These are phyloP conservation scores for Osmoderma eremita DNA, from an alignment of 2,888 invertebrate genomes.

Conservation along the genomic window DNA sequence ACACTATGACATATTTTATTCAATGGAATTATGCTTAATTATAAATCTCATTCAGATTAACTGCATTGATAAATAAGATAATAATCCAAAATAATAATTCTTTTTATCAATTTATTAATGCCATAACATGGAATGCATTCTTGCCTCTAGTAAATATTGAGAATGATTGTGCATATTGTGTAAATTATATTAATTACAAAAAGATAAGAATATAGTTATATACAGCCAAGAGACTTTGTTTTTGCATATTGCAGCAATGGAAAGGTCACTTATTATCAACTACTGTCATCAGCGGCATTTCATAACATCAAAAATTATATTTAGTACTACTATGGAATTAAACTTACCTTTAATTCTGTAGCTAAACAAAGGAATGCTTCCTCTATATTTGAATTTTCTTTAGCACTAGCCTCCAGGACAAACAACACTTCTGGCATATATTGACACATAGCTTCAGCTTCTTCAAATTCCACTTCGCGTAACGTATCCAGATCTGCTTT, in stretches of 20 bases:
- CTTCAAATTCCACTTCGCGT: constrained; percentile 85
- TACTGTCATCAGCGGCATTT: background rate
- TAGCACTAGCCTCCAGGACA: constrained; percentile 89
- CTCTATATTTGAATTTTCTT: constrained; percentile 91
- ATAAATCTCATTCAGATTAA: too few species aligned
- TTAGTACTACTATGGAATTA: background rate
- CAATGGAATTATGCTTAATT: too few species aligned
- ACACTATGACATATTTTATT: background rate
- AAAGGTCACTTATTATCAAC: background rate
- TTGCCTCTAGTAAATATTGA: too few species aligned
- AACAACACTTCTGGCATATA: constrained; percentile 88
- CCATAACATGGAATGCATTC: too few species aligned
- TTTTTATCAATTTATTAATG: too few species aligned
- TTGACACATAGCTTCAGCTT: constrained; percentile 87
- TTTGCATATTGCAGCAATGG: background rate
- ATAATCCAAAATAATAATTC: background rate
- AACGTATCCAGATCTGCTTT: constrained; percentile 87
- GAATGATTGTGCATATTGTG: too few species aligned
- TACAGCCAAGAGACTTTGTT: background rate
- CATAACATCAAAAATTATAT: background rate
- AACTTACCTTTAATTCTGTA: constrained; percentile 81
- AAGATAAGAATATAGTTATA: background rate
- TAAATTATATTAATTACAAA: too few species aligned
- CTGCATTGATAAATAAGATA: too few species aligned
- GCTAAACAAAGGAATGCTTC: constrained; percentile 88